These are phyloP conservation scores for Fragum whitleyi DNA, from an alignment of 2,888 invertebrate genomes.

Conservation along the genomic window DNA sequence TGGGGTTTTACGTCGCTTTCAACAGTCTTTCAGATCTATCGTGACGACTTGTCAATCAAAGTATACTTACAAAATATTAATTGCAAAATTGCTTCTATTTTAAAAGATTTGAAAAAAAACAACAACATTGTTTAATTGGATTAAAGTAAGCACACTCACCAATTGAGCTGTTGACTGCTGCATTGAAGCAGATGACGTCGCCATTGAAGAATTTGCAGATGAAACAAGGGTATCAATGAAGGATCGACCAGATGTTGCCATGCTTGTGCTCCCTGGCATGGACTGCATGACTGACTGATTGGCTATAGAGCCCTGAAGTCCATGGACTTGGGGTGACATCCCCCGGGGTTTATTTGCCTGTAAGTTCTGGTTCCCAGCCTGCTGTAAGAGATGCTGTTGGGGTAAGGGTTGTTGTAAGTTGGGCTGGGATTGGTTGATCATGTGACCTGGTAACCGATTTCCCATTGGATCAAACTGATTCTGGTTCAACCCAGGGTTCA, in stretches of 20 bases:
- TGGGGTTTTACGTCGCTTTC: too few relatives aligned
- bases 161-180: slow-evolving; percentile 45
- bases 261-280: slow-evolving; percentile 46
- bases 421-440: slow-evolving; percentile 42
- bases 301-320: slow-evolving; percentile 33
- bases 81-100: too few relatives aligned
- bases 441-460: slow-evolving; percentile 54
- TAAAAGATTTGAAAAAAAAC: too few relatives aligned
- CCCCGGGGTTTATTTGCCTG: slow-evolving; percentile 51
- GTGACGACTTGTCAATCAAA: too few relatives aligned
- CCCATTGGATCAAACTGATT: slow-evolving; percentile 58
- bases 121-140: too few relatives aligned
- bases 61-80: too few relatives aligned
- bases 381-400: slow-evolving; percentile 56
- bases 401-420: slow-evolving; percentile 31
- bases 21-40: too few relatives aligned
- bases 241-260: slow-evolving; percentile 48
- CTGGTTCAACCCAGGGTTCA: slow-evolving; percentile 53
- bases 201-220: slow-evolving; percentile 41
- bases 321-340: slow-evolving; percentile 55
- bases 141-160: slow-evolving; percentile 54
- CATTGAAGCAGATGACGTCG: slow-evolving; percentile 35
- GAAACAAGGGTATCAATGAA: slow-evolving; percentile 51
- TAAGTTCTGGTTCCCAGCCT: slow-evolving; percentile 37
- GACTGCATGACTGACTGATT: slow-evolving; percentile 47